Base-by-base conservation (phyloP, 2,888 invertebrate species). In the Psylliodes chrysocephalus region DNA sequence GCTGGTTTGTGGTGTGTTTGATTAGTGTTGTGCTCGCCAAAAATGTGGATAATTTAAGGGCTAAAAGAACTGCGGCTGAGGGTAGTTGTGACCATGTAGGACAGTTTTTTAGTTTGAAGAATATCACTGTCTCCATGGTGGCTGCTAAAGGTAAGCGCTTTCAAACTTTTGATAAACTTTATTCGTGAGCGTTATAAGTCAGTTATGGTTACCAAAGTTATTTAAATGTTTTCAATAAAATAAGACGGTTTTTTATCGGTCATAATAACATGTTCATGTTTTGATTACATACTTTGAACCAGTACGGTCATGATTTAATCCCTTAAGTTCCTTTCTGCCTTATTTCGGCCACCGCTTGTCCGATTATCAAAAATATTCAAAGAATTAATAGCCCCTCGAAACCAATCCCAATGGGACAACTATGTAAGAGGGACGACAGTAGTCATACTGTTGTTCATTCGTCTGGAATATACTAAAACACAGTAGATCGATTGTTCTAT, bases 91-190 rank as follows among this genome's bases (percentile, higher is more conserved):
- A 74, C 25, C 70, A 69, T 64, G 74, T 76, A 46, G 68, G 63
- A 56, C 69, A 73, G 63, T 75, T 76, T 69, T 75, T 75, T 56
- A 66, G 67, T 17, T 68, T 73, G 71, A 70, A 73, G 57, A 76
- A 76, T 64, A 72, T 76, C 28, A 67, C 73, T 1, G 60, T 74
- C 18, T 46, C 61, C 25, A 54, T 40, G 33, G 71, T 67, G 47
- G 60, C 47, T 40, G 40, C 65, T 28, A 73, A 72, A 73, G 73
- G 73, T 73, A 64, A 64, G 25, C 60, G 42, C 7, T 15, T 38
- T 38, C 7, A 12, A 15, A 19, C n/a, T 22, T 14, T n/a, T 38
- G 18, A 7, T 33, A 18, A 52, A 14, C 15, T 38, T 38, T 38
- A n/a, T n/a, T n/a, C n/a, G n/a, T n/a, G n/a, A n/a, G n/a, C 33